Conservation (phyloP, 2,888 invertebrate species). For the Bombylius discolor region DNA sequence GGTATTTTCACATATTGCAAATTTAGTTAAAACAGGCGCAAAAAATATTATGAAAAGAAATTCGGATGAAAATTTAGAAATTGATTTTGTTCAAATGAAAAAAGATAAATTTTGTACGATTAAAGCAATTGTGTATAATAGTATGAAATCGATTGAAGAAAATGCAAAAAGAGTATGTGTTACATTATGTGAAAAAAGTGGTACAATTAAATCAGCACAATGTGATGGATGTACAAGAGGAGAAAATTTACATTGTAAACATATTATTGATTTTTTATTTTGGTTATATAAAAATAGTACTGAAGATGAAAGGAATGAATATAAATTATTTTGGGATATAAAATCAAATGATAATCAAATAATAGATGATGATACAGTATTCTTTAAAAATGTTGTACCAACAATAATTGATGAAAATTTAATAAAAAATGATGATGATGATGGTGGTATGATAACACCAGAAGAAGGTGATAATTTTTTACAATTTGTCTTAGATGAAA, state of each 20-base stretch:
- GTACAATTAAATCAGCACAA: slow-evolving; percentile 18
- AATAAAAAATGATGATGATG: slow-evolving; percentile 23
- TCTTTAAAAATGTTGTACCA: slow-evolving; percentile 14
- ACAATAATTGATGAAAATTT: slow-evolving; percentile 24
- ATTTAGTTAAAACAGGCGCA: slow-evolving; percentile 10
- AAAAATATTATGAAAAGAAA: slow-evolving; percentile 3
- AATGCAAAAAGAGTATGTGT: not conserved
- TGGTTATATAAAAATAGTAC: slow-evolving; percentile 28
- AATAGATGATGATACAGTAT: slow-evolving; percentile 20
- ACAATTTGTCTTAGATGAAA: slow-evolving; percentile 27
- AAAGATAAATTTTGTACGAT: slow-evolving; percentile 14
- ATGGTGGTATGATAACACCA: slow-evolving; percentile 16
- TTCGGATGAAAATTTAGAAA: not conserved
- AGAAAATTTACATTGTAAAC: slow-evolving; percentile 23
- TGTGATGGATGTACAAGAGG: slow-evolving; percentile 23
- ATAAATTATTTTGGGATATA: slow-evolving; percentile 28
- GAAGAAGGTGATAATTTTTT: slow-evolving; percentile 25
- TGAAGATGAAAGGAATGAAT: slow-evolving; percentile 18
- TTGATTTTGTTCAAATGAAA: slow-evolving; percentile 30
- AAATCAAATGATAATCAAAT: slow-evolving; percentile 26
- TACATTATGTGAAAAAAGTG: not conserved
- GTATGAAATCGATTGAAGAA: slow-evolving; percentile 5
- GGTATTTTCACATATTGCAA: slow-evolving; percentile 27
- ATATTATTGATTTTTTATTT: slow-evolving; percentile 28
- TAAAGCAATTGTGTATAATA: not conserved